Conservation (phyloP, 1,140 invertebrate species). For the Vanessa atalanta region DNA sequence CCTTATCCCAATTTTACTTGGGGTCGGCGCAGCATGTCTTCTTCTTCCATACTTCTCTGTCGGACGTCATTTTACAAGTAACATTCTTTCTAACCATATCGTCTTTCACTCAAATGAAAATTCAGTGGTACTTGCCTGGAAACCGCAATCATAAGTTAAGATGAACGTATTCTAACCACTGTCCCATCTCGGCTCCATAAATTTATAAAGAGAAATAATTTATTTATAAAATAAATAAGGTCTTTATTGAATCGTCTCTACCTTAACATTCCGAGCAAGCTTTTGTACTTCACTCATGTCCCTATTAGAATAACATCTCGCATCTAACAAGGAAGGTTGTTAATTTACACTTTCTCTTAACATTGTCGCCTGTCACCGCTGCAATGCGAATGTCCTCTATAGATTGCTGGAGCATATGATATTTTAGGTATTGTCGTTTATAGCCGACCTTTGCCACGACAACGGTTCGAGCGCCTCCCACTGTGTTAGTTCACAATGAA, state of each 20-base stretch:
- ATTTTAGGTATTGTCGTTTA: conserved; percentile 45
- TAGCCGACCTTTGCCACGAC: conserved; percentile 51
- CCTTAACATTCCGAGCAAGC: conserved; percentile 14
- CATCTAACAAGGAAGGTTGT: conserved; percentile 34
- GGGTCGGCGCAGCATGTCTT: no score
- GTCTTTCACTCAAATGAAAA: no score
- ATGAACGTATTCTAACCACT: no score
- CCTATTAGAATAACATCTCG: conserved; percentile 20
- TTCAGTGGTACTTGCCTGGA: no score
- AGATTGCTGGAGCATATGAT: conserved; percentile 34
- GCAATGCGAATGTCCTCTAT: conserved; percentile 31
- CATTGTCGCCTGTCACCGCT: conserved; percentile 41
- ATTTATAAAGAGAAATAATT: not conserved
- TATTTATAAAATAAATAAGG: not conserved
- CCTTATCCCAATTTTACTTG: no score
- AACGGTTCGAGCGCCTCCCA: conserved; percentile 47
- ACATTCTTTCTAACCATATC: no score
- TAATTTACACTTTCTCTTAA: conserved; percentile 60
- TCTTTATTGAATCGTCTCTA: not conserved
- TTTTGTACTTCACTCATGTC: conserved; percentile 20
- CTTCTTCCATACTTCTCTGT: no score
- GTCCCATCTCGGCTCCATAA: not conserved
- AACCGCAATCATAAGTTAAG: no score
- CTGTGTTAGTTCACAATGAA: conserved; percentile 54
- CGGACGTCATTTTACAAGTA: no score